Base-by-base conservation (phyloP, 2,888 invertebrate genomes). In the Danaus chrysippus region DNA sequence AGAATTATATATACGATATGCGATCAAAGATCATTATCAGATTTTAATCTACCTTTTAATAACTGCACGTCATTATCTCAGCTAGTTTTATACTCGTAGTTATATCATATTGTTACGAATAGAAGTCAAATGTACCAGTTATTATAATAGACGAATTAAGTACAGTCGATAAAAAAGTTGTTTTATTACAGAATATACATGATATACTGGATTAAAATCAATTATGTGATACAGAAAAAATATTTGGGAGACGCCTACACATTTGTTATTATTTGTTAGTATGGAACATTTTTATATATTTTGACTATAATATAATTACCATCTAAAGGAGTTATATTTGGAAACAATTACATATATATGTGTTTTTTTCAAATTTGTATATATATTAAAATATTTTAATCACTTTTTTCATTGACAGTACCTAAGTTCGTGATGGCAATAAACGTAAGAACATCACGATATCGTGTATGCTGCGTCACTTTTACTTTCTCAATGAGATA, bases 401-500 rank as follows among this genome's bases (percentile, higher is more conserved):
- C 44, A 55, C 49, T 64, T 62, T 19, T 62, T 42, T 56, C 10
- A 23, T 41, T 46, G 53, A 58, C 34, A 49, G 60, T 64, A 61
- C 59, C n/a, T 3, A 42, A 54, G 60, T 67, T 67, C 64, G 66
- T 67, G 66, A 44, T 55, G 56, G 55, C 60, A 15, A 11, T 42
- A 54, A 61, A 55, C 64, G 60, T 60, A 62, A 62, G 57, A 62
- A 46, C 59, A 60, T 68, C 67, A 68, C 67, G 67, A 66, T 44
- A 62, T 65, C 67, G 66, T 68, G 63, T 64, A 56, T 62, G 60
- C 55, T 56, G 52, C 52, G 55, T 60, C 60, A 64, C 66, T 67
- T 67, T 67, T 67, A 67, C 66, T 67, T 67, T 62, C 59, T 64
- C 44, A 60, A 34, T 58, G n/a, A 62, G 64, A 66, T 62, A 64